A percentile compares a stretch with the other conserved stretches of the same genome.
Evolutionary conservation across 2,888 invertebrate genomes (phyloP).

Genomic region (Meiosimyza platycephala): DNA sequence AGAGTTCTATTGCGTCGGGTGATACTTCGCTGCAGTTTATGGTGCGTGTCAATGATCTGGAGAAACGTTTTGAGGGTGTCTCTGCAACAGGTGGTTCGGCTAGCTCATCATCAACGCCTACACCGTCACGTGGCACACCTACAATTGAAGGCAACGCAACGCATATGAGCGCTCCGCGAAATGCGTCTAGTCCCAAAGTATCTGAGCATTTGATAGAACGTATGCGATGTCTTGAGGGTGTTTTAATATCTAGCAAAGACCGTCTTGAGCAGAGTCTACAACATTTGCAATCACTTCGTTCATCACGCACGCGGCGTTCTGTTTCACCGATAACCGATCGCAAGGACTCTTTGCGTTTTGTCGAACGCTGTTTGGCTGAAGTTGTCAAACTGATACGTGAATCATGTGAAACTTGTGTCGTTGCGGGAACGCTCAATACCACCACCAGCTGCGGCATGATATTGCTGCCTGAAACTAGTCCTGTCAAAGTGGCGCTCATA

Average conservation of each 20-base stretch:
- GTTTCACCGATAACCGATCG: constrained; percentile 76
- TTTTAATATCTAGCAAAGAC: constrained; percentile 74
- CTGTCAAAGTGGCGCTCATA: constrained; percentile 72
- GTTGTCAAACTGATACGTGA: constrained; percentile 73
- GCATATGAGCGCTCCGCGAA: constrained; percentile 42
- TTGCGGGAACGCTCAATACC: constrained; percentile 59
- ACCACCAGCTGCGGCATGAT: constrained; percentile 52
- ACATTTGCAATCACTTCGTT: constrained; percentile 73
- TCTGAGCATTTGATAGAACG: constrained; percentile 72
- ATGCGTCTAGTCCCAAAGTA: constrained; percentile 62
- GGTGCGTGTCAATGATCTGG: constrained; percentile 80
- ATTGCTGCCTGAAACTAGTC: constrained; percentile 69
- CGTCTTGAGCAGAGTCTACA: constrained; percentile 77
- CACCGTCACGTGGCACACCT: constrained; percentile 46
- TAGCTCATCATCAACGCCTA: constrained; percentile 60
- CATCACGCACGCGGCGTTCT: constrained; percentile 73
- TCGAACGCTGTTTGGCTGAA: constrained; percentile 75
- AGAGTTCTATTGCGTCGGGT: constrained; percentile 77
- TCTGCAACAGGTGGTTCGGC: constrained; percentile 46
- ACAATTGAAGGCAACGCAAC: constrained; percentile 48
- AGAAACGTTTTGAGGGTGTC: constrained; percentile 79
- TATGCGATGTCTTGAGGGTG: constrained; percentile 73
- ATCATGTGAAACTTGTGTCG: constrained; percentile 72
- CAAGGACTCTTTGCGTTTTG: constrained; percentile 72
- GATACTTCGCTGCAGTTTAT: constrained; percentile 82